A percentile compares a stretch with the other conserved stretches of the same genome.
These are phyloP conservation scores for Glyphotaelius pellucidus DNA, from an alignment of 2,888 invertebrate species.

Conservation along the genomic window DNA sequence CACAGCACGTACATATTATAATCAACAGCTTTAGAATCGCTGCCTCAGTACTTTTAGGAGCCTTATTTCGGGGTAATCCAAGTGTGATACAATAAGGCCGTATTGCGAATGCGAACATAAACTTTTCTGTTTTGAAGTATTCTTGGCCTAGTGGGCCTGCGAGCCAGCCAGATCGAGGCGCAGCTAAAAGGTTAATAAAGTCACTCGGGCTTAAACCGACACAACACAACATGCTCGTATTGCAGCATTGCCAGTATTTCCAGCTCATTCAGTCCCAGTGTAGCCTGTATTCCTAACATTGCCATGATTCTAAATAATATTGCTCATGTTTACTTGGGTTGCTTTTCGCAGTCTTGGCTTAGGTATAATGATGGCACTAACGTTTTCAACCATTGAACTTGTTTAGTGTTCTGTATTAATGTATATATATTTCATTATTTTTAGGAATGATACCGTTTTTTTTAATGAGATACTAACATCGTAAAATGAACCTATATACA, in stretches of 20 bases:
- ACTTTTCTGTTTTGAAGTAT: constrained; percentile 14
- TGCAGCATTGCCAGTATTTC: not conserved
- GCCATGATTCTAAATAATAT: not conserved
- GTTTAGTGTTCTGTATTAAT: too few relatives aligned
- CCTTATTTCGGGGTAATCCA: constrained; percentile 27
- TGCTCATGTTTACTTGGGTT: not conserved
- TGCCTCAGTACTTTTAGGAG: not conserved
- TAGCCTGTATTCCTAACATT: not conserved
- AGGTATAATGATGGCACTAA: not conserved
- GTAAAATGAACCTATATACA: too few relatives aligned
- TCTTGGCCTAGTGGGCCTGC: constrained; percentile 12
- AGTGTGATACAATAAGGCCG: constrained; percentile 19
- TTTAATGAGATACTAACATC: too few relatives aligned
- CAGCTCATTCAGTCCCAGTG: not conserved
- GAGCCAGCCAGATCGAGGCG: not conserved
- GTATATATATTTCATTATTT: too few relatives aligned
- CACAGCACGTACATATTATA: not conserved
- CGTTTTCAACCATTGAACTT: not conserved
- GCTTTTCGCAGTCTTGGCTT: not conserved
- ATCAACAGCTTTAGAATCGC: constrained; percentile 11
- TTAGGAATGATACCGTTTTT: too few relatives aligned
- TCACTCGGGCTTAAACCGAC: constrained; percentile 13
- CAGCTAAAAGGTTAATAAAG: not conserved
- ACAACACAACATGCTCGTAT: not conserved
- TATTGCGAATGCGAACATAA: constrained; percentile 6